A percentile compares a stretch with the other conserved stretches of the same genome.
phyloP scores from a whole-genome alignment of 2,888 invertebrate species.

The Chaetogeoica ovagalla region DNA sequence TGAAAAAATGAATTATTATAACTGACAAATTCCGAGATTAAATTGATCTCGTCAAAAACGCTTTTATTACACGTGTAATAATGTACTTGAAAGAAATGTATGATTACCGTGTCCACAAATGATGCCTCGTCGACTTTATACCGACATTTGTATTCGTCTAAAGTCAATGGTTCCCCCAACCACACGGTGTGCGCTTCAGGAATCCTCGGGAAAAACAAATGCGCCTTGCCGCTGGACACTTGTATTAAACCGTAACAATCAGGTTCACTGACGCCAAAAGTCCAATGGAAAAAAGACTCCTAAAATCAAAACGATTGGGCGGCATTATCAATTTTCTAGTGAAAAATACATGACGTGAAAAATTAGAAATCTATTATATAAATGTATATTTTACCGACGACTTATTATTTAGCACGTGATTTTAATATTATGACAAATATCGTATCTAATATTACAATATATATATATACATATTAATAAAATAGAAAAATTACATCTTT shows the following conservation, averaged over 20 bases:
- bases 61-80: neutral
- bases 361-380: too few relatives aligned
- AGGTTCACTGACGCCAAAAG: conserved; percentile 91
- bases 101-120: conserved; percentile 74
- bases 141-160: conserved; percentile 73
- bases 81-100: neutral
- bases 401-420: too few relatives aligned
- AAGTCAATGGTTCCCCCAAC: conserved; percentile 82
- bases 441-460: too few relatives aligned
- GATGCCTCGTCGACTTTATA: conserved; percentile 83
- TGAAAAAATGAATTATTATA: too few relatives aligned
- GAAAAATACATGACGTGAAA: too few relatives aligned
- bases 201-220: conserved; percentile 84
- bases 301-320: conserved; percentile 59
- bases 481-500: too few relatives aligned
- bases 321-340: too few relatives aligned
- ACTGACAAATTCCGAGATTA: neutral
- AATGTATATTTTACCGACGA: too few relatives aligned
- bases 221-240: conserved; percentile 69
- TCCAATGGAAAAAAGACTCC: conserved; percentile 97
- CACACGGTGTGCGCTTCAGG: conserved; percentile 87
- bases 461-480: too few relatives aligned
- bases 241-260: conserved; percentile 86
- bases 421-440: too few relatives aligned
- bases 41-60: neutral